Conservation (phyloP, 2,888 invertebrate genomes). For the Ommatoiulus sabulosus region DNA sequence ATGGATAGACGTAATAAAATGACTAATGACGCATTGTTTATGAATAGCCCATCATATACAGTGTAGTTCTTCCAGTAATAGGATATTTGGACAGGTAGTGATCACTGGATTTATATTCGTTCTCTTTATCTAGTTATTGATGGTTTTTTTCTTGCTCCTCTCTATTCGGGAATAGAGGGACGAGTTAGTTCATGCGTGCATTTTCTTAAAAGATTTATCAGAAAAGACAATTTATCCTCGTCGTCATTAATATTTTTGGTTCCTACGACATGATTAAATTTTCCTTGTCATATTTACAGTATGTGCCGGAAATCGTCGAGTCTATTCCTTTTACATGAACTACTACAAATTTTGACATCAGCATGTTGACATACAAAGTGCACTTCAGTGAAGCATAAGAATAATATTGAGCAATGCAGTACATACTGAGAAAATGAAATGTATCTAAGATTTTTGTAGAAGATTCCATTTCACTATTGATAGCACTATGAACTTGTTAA, state of each 20-base stretch:
- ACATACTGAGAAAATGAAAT: too few relatives aligned
- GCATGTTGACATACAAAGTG: too few relatives aligned
- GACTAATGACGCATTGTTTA: not conserved
- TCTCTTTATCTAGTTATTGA: not conserved
- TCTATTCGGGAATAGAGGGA: not conserved
- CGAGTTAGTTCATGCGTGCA: not conserved
- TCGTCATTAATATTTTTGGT: not conserved
- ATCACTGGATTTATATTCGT: not conserved
- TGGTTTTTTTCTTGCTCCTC: not conserved
- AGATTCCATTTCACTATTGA: too few relatives aligned
- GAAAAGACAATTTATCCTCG: conserved; percentile 8
- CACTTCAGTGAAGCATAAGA: too few relatives aligned
- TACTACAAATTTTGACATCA: too few relatives aligned
- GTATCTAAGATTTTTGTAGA: too few relatives aligned
- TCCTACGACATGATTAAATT: not conserved
- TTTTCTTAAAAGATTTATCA: not conserved
- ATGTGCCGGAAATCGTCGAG: not conserved
- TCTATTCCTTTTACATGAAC: not conserved
- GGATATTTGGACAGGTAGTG: not conserved
- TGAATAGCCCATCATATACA: not conserved
- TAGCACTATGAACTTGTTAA: too few relatives aligned
- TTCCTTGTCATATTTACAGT: not conserved
- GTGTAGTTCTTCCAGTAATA: not conserved
- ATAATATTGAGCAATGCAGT: too few relatives aligned
- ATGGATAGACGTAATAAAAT: not conserved